phyloP scores from a whole-genome alignment of 2,888 invertebrate genomes.

The Ectemnius cavifrons region DNA sequence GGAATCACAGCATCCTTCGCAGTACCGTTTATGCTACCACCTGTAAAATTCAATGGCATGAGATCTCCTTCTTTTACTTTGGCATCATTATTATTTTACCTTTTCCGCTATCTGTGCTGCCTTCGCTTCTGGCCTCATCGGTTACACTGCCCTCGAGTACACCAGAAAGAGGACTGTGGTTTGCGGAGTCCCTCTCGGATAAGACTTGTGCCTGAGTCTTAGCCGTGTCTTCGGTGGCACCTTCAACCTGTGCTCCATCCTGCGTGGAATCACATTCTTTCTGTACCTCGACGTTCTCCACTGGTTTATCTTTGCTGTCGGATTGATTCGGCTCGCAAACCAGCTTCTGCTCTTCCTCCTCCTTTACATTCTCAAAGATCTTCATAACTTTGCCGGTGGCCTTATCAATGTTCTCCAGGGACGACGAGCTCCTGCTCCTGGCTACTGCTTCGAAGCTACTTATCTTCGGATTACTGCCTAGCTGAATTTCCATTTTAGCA shows the following conservation, averaged over 20 bases:
- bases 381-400: constrained; percentile 20
- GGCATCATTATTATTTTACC: constrained; percentile 77
- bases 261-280: constrained; percentile 15
- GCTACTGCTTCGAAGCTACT: constrained; percentile 63
- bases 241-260: constrained; percentile 12
- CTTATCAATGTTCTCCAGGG: constrained; percentile 12
- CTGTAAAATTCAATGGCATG: constrained; percentile 49
- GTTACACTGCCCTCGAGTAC: constrained; percentile 80
- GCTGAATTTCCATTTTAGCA: constrained; percentile 53
- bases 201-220: constrained; percentile 69
- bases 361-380: constrained; percentile 43
- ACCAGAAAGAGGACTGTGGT: constrained; percentile 87
- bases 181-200: constrained; percentile 84
- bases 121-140: constrained; percentile 79
- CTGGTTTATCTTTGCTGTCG: neutral
- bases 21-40: constrained; percentile 74
- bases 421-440: constrained; percentile 45
- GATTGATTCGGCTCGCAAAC: constrained; percentile 55
- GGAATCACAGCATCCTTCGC: constrained; percentile 62
- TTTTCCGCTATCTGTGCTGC: constrained; percentile 91
- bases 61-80: too few species aligned
- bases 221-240: constrained; percentile 10
- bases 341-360: constrained; percentile 58
- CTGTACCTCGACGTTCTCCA: neutral
- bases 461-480: constrained; percentile 67